phyloP scores from a whole-genome alignment of 1,140 invertebrate genomes.

The Linepithema humile region DNA sequence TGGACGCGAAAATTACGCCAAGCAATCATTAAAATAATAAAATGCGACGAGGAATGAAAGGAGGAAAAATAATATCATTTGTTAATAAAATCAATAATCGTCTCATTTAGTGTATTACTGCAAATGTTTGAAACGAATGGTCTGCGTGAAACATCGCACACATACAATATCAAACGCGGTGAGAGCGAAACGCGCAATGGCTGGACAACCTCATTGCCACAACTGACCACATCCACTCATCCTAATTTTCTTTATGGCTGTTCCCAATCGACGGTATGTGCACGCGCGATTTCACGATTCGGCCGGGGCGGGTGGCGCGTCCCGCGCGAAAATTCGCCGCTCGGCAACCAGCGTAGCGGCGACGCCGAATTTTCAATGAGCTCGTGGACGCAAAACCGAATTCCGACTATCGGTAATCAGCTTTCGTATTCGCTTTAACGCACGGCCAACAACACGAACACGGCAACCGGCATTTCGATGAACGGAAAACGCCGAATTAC shows the following conservation, averaged over 20 bases:
- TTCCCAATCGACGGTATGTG: conserved; percentile 20
- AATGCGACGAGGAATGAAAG: too few species aligned
- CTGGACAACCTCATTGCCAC: conserved; percentile 31
- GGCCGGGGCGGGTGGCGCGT: background rate
- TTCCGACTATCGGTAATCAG: conserved; percentile 58
- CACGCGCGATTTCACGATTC: conserved; percentile 26
- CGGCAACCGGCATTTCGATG: conserved; percentile 38
- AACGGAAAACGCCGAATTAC: conserved; percentile 61
- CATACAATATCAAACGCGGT: conserved; percentile 1
- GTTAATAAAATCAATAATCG: background rate
- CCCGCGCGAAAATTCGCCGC: conserved; percentile 7
- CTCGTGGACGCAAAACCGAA: conserved; percentile 22
- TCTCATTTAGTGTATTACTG: background rate
- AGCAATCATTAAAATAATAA: background rate
- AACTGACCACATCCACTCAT: conserved; percentile 40
- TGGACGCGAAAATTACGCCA: too few species aligned
- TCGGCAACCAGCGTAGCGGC: background rate
- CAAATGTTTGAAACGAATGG: background rate
- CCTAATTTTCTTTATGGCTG: conserved; percentile 52
- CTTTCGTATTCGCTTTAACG: conserved; percentile 54
- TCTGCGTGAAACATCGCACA: background rate
- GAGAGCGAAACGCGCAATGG: background rate
- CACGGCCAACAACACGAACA: conserved; percentile 7
- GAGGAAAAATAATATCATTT: background rate
- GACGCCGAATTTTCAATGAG: conserved; percentile 32